phyloP scores from a whole-genome alignment of 1,140 invertebrate genomes.

The Ganaspis sp. region DNA sequence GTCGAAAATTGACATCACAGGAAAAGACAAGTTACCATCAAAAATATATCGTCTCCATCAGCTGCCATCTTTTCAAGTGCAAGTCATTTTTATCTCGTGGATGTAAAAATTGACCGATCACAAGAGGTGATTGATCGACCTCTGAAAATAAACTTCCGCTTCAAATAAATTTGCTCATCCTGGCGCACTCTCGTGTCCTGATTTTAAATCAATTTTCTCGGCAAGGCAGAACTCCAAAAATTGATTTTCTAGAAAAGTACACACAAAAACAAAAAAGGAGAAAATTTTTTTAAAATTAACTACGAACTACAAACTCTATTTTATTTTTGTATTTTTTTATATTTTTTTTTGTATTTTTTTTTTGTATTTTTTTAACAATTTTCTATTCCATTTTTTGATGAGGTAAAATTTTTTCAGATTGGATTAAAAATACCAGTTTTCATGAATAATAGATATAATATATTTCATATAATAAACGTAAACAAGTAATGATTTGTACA shows the following conservation, averaged over 20 bases:
- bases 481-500: conserved; percentile 62
- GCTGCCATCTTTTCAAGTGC: not conserved
- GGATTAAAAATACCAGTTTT: not conserved
- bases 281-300: too few species aligned
- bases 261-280: not conserved
- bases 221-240: conserved; percentile 17
- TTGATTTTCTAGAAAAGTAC: not conserved
- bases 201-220: not conserved
- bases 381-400: too few species aligned
- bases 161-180: not conserved
- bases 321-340: too few species aligned
- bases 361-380: too few species aligned
- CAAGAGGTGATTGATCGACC: conserved; percentile 7
- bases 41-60: conserved; percentile 12
- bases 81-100: not conserved
- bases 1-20: too few species aligned
- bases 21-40: not conserved
- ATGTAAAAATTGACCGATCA: conserved; percentile 20
- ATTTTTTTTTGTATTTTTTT: too few species aligned
- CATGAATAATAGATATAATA: conserved; percentile 59
- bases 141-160: not conserved
- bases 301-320: too few species aligned
- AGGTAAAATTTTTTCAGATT: too few species aligned
- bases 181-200: conserved; percentile 4
- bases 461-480: conserved; percentile 64